Base-by-base conservation (phyloP, 2,888 invertebrate genomes). In the Drosophila prolongata region DNA sequence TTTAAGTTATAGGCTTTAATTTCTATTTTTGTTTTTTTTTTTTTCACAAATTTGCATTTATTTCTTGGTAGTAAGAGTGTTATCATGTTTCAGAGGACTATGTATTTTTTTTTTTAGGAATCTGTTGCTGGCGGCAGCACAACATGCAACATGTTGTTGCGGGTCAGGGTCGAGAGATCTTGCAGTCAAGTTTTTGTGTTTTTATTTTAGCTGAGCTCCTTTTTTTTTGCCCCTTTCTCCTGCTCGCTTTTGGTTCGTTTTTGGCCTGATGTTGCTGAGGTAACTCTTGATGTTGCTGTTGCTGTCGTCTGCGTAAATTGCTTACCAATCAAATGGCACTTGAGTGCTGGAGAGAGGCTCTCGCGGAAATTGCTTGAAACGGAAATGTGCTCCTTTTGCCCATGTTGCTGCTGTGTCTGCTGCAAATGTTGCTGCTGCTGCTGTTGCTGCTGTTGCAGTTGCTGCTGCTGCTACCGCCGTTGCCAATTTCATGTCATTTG, bases 331-430 rank as follows among this genome's bases (percentile, higher is more conserved):
- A 80, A 89, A 78, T 78, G 78, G 69, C 78, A 83, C 83, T 82
- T 69, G 73, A 71, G 61, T 53, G 46, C 52, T 35, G 30, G 24
- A 40, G 40, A 56, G 62, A 72, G 67, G 56, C 71, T 69, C 67
- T 80, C 82, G 84, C 84, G 87, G 84, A 84, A 84, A 84, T 89
- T 84, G 87, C 84, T 87, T 89, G 89, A 84, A 87, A 89, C 89
- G 84, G 84, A 84, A 84, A 89, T 89, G 87, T 83, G 89, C 66
- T 74, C 69, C 82, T 81, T 66, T 70, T 62, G 65, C 58, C 57
- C 11, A 27, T 64, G 73, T 16, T 55, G 69, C 24, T 64, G 55
- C 19, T 67, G 70, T 42, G 40, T 14, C 40, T 40, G 40, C 40
- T 1, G 16, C 40, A 14, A 70, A n/a, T 53, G 65, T 14, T 40